Evolutionary conservation across 2,797 vertebrate genomes (phyloP), one percentile per base, ranked within the genome.

Genomic region (Takifugu ocellatus): DNA sequence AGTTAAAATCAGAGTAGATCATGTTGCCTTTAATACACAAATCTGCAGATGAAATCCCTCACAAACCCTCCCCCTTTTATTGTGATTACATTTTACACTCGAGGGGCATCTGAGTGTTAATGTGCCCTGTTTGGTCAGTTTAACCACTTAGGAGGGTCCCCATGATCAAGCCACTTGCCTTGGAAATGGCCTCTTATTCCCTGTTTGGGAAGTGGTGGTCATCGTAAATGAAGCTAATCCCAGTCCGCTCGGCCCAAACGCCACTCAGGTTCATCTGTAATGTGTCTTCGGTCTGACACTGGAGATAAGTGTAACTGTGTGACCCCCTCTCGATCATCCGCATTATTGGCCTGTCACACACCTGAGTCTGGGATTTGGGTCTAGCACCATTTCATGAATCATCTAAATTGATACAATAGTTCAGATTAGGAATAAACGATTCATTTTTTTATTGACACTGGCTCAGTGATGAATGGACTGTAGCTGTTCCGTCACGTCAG

Each of bases 11-110:
- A 47, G 11, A 42, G 56, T 27, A n/a, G 5, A 39, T 36, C 24
- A 15, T 39, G 3, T 39, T 24, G 12, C 9, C 27, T 45, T 53
- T 25, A 25, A 25, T 26, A 51, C 14, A 31, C 42, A 5, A 12
- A 49, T 39, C 25, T 61, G 11, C 43, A 51, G 17, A 48, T 50
- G 49, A 36, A 49, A 48, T 42, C 7, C 43, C 36, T 67, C 15
- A 46, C 31, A 27, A 16, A 51, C 6, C 9, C 2, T 12, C 1
- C 51, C 29, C 6, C 15, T 49, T 57, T 50, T 25, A 63, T 5
- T 36, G 8, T 45, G 14, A 44, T 17, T 1, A 48, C 39, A 63
- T 51, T 49, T 8, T 3, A 51, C 45, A 50, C 3, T 27, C 53
- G 12, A 21, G n/a, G 14, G 25, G 11, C 15, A 56, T 44, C n/a